These are phyloP conservation scores for Ichneumon xanthorius DNA, from an alignment of 2,888 invertebrate species.

Conservation along the genomic window DNA sequence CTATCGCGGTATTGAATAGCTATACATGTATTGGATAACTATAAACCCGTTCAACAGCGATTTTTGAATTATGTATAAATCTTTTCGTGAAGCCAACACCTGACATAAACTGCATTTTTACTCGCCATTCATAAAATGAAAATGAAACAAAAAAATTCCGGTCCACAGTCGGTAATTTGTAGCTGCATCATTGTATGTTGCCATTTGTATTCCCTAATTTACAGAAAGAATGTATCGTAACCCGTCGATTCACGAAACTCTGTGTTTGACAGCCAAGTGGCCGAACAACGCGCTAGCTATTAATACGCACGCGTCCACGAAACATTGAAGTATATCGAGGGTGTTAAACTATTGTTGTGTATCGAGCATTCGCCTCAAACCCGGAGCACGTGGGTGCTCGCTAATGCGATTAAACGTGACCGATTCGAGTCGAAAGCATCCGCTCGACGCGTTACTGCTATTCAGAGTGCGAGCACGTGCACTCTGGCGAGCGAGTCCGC, in stretches of 20 bases:
- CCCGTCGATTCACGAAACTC: not conserved
- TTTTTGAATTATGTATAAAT: too few species aligned
- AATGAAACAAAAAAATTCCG: too few species aligned
- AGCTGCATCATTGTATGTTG: too few species aligned
- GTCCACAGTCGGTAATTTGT: too few species aligned
- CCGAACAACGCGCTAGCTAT: not conserved
- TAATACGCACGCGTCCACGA: conserved; percentile 11
- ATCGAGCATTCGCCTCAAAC: conserved; percentile 37
- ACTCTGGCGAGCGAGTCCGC: conserved; percentile 12
- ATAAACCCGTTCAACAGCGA: too few species aligned
- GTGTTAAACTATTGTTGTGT: conserved; percentile 47
- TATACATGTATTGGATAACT: too few species aligned
- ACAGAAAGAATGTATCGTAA: not conserved
- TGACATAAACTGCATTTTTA: too few species aligned
- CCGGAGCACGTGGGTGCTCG: conserved; percentile 23
- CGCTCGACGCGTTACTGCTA: conserved; percentile 21
- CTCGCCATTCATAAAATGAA: too few species aligned
- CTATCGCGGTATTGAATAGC: too few species aligned
- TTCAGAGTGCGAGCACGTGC: conserved; percentile 53
- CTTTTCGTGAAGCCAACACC: too few species aligned
- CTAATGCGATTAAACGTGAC: conserved; percentile 63
- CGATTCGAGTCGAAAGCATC: conserved; percentile 60
- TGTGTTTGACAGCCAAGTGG: not conserved
- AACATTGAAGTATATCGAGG: conserved; percentile 44
- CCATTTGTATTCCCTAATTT: too few species aligned